Evolutionary conservation across 2,888 invertebrate genomes (phyloP), one percentile per base, ranked within the genome.

Genomic region (Brachypalpus laphriformis): DNA sequence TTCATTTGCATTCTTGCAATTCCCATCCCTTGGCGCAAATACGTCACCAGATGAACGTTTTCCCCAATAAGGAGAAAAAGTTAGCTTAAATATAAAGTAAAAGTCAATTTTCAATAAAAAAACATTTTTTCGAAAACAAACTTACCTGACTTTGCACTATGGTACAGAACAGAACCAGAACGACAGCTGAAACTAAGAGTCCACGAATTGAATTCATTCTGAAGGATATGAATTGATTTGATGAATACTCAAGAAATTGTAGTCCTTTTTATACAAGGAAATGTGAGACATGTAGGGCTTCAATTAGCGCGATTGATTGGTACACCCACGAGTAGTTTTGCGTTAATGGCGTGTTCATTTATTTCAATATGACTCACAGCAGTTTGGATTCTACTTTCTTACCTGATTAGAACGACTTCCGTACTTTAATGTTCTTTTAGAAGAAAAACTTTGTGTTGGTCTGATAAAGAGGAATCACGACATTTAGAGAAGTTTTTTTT

Each of bases 51-150:
- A 25, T 2, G 76, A 77, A 25, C 76, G 76, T 18, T 77, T 77
- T 1, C 76, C 68, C 76, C 76, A 77, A n/a, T 77, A 45, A 9
- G 76, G 76, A 0, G 76, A 68, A 51, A 77, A 77, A 4, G 76
- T 77, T 42, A 77, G n/a, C 76, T 75, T n/a, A 42, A 16, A 20
- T 1, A n/a, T 1, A 20, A 40, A 14, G 0, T 40, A 3, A 0
- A 20, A 3, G n/a, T 54, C 1, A 20, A 16, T 54, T 40, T 6
- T 1, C 1, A 14, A 5, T 40, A n/a, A 28, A 8, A 1, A 14
- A 7, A 1, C 3, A 4, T 20, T 18, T 18, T 16, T 34, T 16
- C 11, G 11, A n/a, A n/a, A n/a, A 34, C 11, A 4, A 45, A 56
- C 75, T 75, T 40, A 77, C 77, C 54, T 77, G 77, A 61, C 51